A percentile compares a stretch with the other conserved stretches of the same genome.
phyloP scores from a whole-genome alignment of 2,797 vertebrate genomes.

The Myotis myotis region DNA sequence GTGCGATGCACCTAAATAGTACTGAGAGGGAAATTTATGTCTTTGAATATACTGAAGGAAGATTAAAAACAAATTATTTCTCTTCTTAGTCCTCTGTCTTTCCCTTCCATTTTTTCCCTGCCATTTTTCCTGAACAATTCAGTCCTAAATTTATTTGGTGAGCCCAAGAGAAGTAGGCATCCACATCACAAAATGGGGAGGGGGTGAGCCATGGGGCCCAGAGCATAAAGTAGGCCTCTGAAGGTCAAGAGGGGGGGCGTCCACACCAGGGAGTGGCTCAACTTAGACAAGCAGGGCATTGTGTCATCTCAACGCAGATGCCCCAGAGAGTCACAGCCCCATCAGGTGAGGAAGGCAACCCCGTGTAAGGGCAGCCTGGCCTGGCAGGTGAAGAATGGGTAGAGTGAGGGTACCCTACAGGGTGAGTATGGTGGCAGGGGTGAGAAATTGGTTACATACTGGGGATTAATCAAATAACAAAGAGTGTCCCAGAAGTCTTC shows the following conservation, averaged over 20 bases:
- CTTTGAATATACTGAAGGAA: constrained; percentile 8
- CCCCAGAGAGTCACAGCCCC: not conserved
- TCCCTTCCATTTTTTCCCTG: not conserved
- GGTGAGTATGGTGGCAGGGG: not conserved
- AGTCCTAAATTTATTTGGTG: not conserved
- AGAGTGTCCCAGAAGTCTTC: not conserved
- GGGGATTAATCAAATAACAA: not conserved
- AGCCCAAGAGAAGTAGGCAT: not conserved
- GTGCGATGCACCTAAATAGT: constrained; percentile 30
- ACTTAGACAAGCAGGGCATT: not conserved
- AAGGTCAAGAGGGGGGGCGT: not conserved
- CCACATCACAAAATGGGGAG: not conserved
- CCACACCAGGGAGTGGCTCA: not conserved
- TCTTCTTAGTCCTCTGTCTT: not conserved
- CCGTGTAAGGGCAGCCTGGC: not conserved
- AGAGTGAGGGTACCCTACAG: too few relatives aligned
- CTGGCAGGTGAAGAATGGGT: too few relatives aligned
- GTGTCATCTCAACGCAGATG: not conserved
- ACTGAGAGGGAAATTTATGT: not conserved
- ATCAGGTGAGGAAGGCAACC: not conserved
- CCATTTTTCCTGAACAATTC: not conserved
- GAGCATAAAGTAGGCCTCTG: not conserved
- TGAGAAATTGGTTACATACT: not conserved
- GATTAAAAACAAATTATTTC: constrained; percentile 26
- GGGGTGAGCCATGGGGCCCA: not conserved